phyloP scores from a whole-genome alignment of 92 coral and sea anemone species.

The Epizoanthus rinbou region DNA sequence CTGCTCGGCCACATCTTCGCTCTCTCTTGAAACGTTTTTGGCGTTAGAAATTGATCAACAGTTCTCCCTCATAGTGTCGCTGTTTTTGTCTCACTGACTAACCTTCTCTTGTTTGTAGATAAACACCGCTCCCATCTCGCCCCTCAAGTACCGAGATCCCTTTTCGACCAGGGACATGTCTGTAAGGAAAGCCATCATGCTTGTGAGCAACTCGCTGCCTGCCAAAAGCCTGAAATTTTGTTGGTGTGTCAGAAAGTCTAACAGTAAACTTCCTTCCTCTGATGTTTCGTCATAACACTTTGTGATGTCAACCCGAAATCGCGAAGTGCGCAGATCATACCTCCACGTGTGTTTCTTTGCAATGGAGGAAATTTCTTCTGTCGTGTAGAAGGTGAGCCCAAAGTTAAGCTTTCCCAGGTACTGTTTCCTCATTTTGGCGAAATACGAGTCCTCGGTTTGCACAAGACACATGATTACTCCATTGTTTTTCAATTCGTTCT shows the following conservation, averaged over 20 bases:
- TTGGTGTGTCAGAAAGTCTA: slow-evolving; percentile 43
- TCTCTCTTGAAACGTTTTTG: neutral
- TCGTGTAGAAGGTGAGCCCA: slow-evolving; percentile 35
- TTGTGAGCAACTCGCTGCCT: slow-evolving; percentile 23
- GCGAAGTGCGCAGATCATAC: slow-evolving; percentile 49
- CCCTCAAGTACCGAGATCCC: slow-evolving; percentile 38
- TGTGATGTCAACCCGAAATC: slow-evolving; percentile 53
- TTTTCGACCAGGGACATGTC: slow-evolving; percentile 41
- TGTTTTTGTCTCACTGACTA: neutral
- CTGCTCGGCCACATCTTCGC: neutral
- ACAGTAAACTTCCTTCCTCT: slow-evolving; percentile 33
- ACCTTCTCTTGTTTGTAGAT: slow-evolving; percentile 35
- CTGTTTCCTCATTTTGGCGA: slow-evolving; percentile 42
- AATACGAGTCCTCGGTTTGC: slow-evolving; percentile 49
- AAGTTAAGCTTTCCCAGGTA: slow-evolving; percentile 46
- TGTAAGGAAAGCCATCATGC: slow-evolving; percentile 42
- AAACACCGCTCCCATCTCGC: slow-evolving; percentile 45
- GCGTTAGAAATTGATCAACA: too few species aligned
- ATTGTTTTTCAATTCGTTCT: slow-evolving; percentile 48
- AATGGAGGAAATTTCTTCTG: slow-evolving; percentile 56
- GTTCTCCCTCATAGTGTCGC: neutral
- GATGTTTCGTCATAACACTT: slow-evolving; percentile 55
- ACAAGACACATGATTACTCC: slow-evolving; percentile 62
- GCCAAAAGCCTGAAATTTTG: slow-evolving; percentile 43
- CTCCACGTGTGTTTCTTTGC: slow-evolving; percentile 58